phyloP scores from a whole-genome alignment of 2,888 invertebrate species.

The Crossocerus cetratus region DNA sequence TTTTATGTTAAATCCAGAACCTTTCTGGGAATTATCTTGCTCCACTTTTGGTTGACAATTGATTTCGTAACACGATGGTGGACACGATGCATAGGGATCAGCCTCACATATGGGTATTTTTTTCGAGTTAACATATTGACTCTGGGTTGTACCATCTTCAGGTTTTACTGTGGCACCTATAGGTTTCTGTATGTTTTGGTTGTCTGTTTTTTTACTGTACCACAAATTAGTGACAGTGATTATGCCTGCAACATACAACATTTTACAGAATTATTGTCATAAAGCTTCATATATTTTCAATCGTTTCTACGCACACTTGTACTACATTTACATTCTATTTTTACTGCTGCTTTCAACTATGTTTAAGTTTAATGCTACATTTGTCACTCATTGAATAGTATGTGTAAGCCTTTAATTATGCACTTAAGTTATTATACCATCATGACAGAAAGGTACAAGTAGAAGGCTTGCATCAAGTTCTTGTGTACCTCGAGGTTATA shows the following conservation, averaged over 20 bases:
- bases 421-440: not conserved
- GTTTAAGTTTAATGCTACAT: too few relatives aligned
- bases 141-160: conserved; percentile 67
- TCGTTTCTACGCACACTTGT: too few relatives aligned
- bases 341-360: too few relatives aligned
- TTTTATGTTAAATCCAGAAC: conserved; percentile 19
- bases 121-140: conserved; percentile 47
- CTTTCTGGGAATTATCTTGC: conserved; percentile 8
- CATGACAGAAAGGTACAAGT: not conserved
- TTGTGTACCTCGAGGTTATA: conserved; percentile 40
- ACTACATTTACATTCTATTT: too few relatives aligned
- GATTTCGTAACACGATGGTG: conserved; percentile 64
- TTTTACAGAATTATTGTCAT: too few relatives aligned
- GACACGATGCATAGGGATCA: conserved; percentile 57
- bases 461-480: not conserved
- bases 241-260: conserved; percentile 50
- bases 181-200: conserved; percentile 57
- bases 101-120: conserved; percentile 58
- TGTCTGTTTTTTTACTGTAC: conserved; percentile 56
- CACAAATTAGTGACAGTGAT: conserved; percentile 56
- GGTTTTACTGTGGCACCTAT: conserved; percentile 65
- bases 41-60: conserved; percentile 41
- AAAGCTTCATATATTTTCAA: too few relatives aligned
- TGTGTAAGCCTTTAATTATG: too few relatives aligned
- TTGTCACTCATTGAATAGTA: too few relatives aligned